phyloP scores from a whole-genome alignment of 2,113 vertebrate species.

The Myanophis thanlyinensis region DNA sequence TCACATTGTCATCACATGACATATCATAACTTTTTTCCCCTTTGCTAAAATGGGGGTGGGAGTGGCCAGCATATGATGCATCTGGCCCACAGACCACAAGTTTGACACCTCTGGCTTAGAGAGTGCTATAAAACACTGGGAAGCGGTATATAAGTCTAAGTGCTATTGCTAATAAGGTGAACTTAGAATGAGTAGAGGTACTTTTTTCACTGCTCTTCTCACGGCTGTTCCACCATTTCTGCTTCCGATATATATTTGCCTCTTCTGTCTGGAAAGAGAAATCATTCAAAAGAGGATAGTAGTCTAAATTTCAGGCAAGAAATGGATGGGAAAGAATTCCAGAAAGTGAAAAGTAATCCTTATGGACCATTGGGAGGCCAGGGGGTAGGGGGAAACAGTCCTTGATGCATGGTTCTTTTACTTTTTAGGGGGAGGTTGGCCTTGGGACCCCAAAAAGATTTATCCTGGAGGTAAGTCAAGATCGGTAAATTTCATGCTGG shows the following conservation, averaged over 20 bases:
- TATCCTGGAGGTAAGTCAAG: not conserved
- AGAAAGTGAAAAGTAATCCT: not conserved
- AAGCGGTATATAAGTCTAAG: not conserved
- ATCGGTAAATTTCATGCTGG: not conserved
- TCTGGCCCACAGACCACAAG: too few relatives aligned
- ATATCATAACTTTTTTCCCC: too few relatives aligned
- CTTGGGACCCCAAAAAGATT: not conserved
- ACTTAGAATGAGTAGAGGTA: not conserved
- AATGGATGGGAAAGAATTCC: not conserved
- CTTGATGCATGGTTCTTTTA: not conserved
- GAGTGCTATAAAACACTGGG: not conserved
- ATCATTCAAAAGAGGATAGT: not conserved
- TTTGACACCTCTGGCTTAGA: too few relatives aligned
- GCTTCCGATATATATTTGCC: not conserved
- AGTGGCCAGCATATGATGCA: too few relatives aligned
- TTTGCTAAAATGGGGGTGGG: too few relatives aligned
- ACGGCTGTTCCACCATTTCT: not conserved
- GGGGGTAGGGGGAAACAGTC: not conserved
- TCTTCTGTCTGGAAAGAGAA: not conserved
- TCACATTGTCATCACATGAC: too few relatives aligned
- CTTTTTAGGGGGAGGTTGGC: not conserved
- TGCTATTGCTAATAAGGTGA: not conserved
- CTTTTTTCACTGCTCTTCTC: not conserved
- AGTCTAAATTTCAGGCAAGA: not conserved
- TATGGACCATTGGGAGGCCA: not conserved